Evolutionary conservation across 23 tunicate species (phyloP), one percentile per base, ranked within the genome.

Genomic region (Halocynthia aurantium): DNA sequence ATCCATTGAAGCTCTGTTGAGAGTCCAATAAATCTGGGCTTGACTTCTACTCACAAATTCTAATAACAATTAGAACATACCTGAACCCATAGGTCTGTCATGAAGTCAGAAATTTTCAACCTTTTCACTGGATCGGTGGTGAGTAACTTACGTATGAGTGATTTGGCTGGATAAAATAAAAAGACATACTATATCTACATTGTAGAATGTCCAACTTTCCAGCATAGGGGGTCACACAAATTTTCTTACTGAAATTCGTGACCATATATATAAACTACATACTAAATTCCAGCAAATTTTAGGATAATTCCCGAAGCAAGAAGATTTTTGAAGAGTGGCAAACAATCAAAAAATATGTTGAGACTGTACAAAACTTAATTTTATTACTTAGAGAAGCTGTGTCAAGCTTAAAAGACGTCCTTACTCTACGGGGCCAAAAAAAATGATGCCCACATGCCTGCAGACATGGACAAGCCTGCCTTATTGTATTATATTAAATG

Each of bases 71-170:
- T 31, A 31, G 19, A 64, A 72, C 90, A 54, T 58, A 85, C 90
- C 84, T 70, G 56, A n/a, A 89, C 84, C 96, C 96, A 89, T 6
- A 71, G 63, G 72, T 61, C 82, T 31, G 55, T 83, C 96, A 89
- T 89, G 61, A 89, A 89, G 15, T 75, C 83, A 18, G 88, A 68
- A 57, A 89, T 86, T 11, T 40, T 84, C 73, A 89, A 57, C 84
- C 96, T 65, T 70, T 89, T 89, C 51, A 62, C 89, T 54, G 96
- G 96, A 52, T 89, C 96, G 52, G 96, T 89, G 70, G 78, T 89
- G 51, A 89, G 85, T 13, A 89, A 77, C 31, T 80, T 75, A 8
- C 96, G 88, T 44, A 89, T 89, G 52, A 89, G 22, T 6, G 81
- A 51, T 69, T 89, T 89, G 21, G 82, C 96, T 84, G 54, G 10